A percentile compares a stretch with the other conserved stretches of the same genome.
Conservation (phyloP, 2,797 vertebrate genomes). For the Anguilla pacifica region DNA sequence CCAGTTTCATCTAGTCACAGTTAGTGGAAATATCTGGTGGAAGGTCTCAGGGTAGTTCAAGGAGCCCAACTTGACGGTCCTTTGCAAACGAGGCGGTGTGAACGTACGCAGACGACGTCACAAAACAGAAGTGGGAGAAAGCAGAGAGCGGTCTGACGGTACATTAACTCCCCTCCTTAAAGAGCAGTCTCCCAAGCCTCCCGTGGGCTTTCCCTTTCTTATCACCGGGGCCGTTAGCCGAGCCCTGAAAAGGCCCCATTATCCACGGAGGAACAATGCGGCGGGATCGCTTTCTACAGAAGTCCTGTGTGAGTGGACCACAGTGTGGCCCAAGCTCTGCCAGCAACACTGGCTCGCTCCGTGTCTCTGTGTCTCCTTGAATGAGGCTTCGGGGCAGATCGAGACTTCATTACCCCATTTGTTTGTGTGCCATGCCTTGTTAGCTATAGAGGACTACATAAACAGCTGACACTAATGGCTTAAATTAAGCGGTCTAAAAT, state of each 20-base stretch:
- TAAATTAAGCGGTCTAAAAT: conserved; percentile 70
- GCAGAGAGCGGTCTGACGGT: conserved; percentile 52
- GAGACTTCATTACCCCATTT: conserved; percentile 71
- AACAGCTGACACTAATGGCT: conserved; percentile 75
- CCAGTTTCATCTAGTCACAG: neutral
- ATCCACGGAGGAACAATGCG: conserved; percentile 75
- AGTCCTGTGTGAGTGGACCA: conserved; percentile 66
- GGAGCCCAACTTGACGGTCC: neutral
- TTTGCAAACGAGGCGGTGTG: conserved; percentile 3
- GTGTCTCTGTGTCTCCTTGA: conserved; percentile 50
- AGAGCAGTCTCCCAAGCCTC: conserved; percentile 79
- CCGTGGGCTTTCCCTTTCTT: conserved; percentile 59
- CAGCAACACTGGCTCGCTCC: conserved; percentile 54
- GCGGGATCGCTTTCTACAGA: conserved; percentile 76
- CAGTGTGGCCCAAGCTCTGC: conserved; percentile 61
- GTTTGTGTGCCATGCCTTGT: conserved; percentile 74
- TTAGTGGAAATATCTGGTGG: neutral
- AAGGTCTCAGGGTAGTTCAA: conserved; percentile 9
- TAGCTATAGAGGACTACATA: conserved; percentile 62
- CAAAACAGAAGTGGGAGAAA: conserved; percentile 50
- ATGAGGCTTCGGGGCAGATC: conserved; percentile 55
- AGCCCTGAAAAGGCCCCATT: conserved; percentile 77
- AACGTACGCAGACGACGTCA: conserved; percentile 40
- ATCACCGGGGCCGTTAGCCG: conserved; percentile 48
- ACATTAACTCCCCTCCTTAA: conserved; percentile 68